Evolutionary conservation across 2,797 vertebrate species (phyloP), one percentile per base, ranked within the genome.

Genomic region (Acanthurus lineatus): DNA sequence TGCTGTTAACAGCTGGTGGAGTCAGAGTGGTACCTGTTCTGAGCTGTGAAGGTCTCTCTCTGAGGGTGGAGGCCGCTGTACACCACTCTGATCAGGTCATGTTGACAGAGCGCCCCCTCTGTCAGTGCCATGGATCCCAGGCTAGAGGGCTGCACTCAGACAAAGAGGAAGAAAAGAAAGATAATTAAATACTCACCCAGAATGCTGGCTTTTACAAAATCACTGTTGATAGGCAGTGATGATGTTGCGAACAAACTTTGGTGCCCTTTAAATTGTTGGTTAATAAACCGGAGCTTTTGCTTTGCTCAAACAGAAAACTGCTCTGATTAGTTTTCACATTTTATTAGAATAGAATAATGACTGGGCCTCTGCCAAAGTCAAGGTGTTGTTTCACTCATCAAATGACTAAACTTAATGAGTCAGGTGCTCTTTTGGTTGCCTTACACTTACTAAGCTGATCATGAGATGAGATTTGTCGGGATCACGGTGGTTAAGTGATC

Each of bases 11-110:
- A 84, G 65, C 51, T 72, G 69, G 8, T 44, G 57, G 63, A 66
- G 56, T 68, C 10, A 2, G 16, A 47, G 63, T 0, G 79, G 77
- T 93, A 98, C 98, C 98, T 96, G 95, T 99, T 99, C 94, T 99
- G 98, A 38, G 98, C 98, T 22, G 98, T 99, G 93, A 99, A 98
- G 56, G 97, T 99, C 94, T 99, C 98, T 92, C 98, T 96, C 90
- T 99, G 98, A 82, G 97, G 97, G 91, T 99, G 97, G 88, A 98
- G 95, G 85, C 98, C 97, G 49, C 97, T 98, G 94, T 99, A 99
- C 89, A 99, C 97, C 89, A 99, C 98, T 87, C 96, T 93, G 95
- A 98, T 97, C 89, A 98, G 96, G 91, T 98, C 98, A 72, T 99
- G 98, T 69, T 99, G 98, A 94, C 97, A 97, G 11, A 99, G 95